A percentile compares a stretch with the other conserved stretches of the same genome.
Evolutionary conservation across 2,113 vertebrate species (phyloP).

Genomic region (Brachirus orientalis): DNA sequence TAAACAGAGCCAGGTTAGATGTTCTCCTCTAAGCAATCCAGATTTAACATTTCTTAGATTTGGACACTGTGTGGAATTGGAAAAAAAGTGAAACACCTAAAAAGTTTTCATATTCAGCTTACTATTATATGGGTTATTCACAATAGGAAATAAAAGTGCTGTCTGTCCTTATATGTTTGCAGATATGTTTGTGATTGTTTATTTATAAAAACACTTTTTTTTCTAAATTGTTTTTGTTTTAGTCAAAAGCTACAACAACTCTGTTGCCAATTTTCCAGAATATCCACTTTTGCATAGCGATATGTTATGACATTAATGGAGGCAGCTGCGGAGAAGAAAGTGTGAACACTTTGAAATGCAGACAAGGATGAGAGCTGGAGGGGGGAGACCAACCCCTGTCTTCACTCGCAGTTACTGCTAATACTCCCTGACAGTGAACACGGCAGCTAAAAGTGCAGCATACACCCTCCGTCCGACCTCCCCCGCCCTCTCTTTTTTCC

Average conservation of each 20-base stretch:
- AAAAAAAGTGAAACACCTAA: too few relatives aligned
- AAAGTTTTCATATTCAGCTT: too few relatives aligned
- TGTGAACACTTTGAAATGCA: conserved; percentile 36
- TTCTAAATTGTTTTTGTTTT: not conserved
- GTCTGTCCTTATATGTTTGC: not conserved
- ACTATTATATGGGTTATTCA: too few relatives aligned
- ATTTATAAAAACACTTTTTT: not conserved
- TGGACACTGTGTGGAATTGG: too few relatives aligned
- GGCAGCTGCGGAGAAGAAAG: not conserved
- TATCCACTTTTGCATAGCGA: conserved; percentile 6
- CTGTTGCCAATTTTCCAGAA: not conserved
- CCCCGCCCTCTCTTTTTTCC: not conserved
- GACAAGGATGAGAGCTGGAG: conserved; percentile 31
- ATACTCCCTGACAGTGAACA: conserved; percentile 65
- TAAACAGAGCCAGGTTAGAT: not conserved
- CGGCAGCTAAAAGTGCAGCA: conserved; percentile 64
- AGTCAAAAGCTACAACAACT: not conserved
- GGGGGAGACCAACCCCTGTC: conserved; percentile 29
- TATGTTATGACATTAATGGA: not conserved
- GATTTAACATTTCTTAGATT: too few relatives aligned
- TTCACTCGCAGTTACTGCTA: conserved; percentile 66
- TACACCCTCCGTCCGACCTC: conserved; percentile 8
- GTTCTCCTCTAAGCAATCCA: too few relatives aligned
- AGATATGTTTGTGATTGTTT: not conserved
- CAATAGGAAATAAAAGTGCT: not conserved